Evolutionary conservation across 2,888 invertebrate genomes (phyloP), one percentile per base, ranked within the genome.

Genomic region (Caradrina clavipalpis): DNA sequence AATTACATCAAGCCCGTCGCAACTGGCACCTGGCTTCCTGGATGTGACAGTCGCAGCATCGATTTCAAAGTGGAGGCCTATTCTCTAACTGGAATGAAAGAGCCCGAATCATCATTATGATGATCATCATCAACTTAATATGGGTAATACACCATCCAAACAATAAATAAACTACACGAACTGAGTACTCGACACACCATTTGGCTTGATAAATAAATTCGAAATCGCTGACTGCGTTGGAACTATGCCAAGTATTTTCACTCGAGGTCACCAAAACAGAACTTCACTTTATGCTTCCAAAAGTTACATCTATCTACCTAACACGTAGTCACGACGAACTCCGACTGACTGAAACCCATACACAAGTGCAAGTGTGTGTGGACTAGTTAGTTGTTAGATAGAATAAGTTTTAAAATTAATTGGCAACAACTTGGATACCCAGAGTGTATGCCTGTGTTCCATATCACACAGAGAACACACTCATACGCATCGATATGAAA

Each of bases 201-300:
- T 35, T 8, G 35, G 45, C 26, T 67, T 51, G 26, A 51, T 15
- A 21, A 47, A 69, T 45, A 49, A 17, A 42, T 68, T 58, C 7
- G 69, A 54, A 58, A 69, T 69, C 50, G 50, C 17, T 59, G 26
- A 4, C n/a, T 53, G 56, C 51, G 42, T 19, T 76, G 73, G 70
- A 69, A 53, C 19, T 19, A 22, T 6, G 77, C 73, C 73, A 73
- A 61, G 53, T 13, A 39, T 69, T 61, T 47, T 22, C 55, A 26
- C 49, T 49, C 13, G 21, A 68, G 15, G 47, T 17, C n/a, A 31
- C 15, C 19, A 51, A 69, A 47, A 50, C 45, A 39, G 49, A 22
- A 56, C 6, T n/a, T 47, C 26, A 47, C n/a, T 11, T 15, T 15
- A 42, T 13, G 17, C 17, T 6, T 17, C 17, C 17, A 45, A 45